Percentiles rank a stretch among this genome's conserved stretches.
These are phyloP conservation scores for Diadema setosum DNA, from an alignment of 35 echinoderm and acorn worm genomes.

Conservation along the genomic window DNA sequence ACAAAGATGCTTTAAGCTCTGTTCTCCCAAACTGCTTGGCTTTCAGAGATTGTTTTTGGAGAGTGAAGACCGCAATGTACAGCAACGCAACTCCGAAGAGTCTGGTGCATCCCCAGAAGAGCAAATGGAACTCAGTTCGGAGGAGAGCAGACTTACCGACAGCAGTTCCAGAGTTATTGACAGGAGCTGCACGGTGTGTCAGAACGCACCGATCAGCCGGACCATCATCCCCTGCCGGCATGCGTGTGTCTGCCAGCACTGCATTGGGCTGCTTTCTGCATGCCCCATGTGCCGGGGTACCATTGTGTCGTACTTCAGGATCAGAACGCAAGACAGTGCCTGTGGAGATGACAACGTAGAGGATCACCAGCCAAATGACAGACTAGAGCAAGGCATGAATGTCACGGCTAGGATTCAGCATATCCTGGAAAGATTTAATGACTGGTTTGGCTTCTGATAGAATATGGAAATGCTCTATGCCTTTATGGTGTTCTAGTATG, in stretches of 20 bases:
- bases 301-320: conserved; percentile 44
- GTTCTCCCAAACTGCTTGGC: not conserved
- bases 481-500: no score
- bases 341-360: not conserved
- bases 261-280: conserved; percentile 39
- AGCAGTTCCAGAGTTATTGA: not conserved
- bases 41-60: not conserved
- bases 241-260: conserved; percentile 62
- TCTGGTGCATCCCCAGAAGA: not conserved
- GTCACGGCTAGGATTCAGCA: not conserved
- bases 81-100: not conserved
- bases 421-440: not conserved
- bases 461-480: no score
- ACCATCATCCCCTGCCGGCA: conserved; percentile 73
- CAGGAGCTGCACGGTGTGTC: conserved; percentile 57
- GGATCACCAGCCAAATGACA: not conserved
- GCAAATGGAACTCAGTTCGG: not conserved
- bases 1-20: no score
- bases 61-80: not conserved
- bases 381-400: not conserved
- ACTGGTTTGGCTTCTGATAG: not conserved
- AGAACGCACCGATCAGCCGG: conserved; percentile 48
- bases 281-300: conserved; percentile 72
- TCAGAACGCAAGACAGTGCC: not conserved
- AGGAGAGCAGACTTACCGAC: not conserved